phyloP scores from a whole-genome alignment of 2,888 invertebrate species.

The Petrolisthes manimaculis region DNA sequence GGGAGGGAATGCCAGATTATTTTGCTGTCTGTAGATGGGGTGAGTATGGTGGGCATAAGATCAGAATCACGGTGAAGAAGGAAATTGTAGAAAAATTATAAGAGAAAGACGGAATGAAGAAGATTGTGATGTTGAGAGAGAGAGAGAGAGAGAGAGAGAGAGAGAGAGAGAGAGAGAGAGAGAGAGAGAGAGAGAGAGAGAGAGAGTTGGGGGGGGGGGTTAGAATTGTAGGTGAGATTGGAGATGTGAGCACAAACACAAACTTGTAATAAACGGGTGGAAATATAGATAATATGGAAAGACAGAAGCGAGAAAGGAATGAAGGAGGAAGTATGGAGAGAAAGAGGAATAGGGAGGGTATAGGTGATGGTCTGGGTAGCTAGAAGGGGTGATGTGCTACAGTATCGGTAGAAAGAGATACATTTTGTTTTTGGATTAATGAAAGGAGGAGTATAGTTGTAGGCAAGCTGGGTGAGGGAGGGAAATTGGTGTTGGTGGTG shows the following conservation, averaged over 20 bases:
- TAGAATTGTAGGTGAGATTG: background rate
- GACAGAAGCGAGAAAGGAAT: background rate
- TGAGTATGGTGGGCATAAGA: background rate
- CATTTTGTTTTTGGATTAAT: background rate
- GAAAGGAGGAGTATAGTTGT: no score
- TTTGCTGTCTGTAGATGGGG: background rate
- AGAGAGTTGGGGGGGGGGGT: background rate
- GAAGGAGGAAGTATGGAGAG: background rate
- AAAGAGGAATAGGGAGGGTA: background rate
- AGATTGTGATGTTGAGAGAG: no score
- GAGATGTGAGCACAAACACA: no score
- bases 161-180: background rate
- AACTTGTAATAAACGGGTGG: no score
- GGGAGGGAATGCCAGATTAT: background rate
- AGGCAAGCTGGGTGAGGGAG: no score
- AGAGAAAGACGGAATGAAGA: background rate
- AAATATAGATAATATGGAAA: background rate
- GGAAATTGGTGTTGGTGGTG: background rate
- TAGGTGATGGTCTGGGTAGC: background rate
- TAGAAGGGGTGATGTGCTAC: background rate
- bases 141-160: background rate
- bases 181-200: slow-evolving; percentile 18
- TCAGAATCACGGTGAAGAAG: no score
- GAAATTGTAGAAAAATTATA: background rate
- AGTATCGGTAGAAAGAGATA: background rate